Evolutionary conservation across 2,797 vertebrate species (phyloP), one percentile per base, ranked within the genome.

Genomic region (Pipistrellus pygmaeus): DNA sequence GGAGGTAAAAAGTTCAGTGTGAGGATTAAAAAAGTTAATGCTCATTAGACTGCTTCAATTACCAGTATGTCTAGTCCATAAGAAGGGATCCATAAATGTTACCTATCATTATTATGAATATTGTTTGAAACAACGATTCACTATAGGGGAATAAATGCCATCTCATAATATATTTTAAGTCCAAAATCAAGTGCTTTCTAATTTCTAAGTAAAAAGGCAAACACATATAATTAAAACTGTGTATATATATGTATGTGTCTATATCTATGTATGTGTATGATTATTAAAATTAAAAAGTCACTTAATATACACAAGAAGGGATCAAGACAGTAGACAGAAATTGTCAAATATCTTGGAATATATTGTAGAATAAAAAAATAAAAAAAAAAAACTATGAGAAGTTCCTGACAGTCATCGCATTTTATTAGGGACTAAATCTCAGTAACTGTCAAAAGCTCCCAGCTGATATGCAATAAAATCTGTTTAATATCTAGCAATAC

Each of bases 401-500:
- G 3, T 94, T 94, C 20, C n/a, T 92, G 20, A 91, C 25, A 75
- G 23, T 30, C 5, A 57, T 6, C 53, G 27, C 53, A 25, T 91
- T 92, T 95, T 32, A 81, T 78, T 84, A 82, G 6, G 75, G 23
- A 84, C 4, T 41, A 78, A 96, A 91, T 53, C 6, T 89, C 17
- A 23, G 13, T 75, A 78, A 53, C 32, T 68, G 15, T 66, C 71
- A 88, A 95, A 90, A 93, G 21, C 14, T 81, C 77, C 23, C 11
- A 44, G 21, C 6, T 21, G n/a, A 82, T 89, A 88, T 64, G 93
- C 72, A 84, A 66, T n/a, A 92, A 18, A 92, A 95, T 78, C 30
- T 64, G 15, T 85, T 76, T 72, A 92, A 88, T 92, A 96, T 76
- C 32, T 35, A 91, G 41, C 5, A 73, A 77, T 81, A 85, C 51